These are phyloP conservation scores for Triops longicaudatus DNA, from an alignment of 1,140 invertebrate species.

Conservation along the genomic window DNA sequence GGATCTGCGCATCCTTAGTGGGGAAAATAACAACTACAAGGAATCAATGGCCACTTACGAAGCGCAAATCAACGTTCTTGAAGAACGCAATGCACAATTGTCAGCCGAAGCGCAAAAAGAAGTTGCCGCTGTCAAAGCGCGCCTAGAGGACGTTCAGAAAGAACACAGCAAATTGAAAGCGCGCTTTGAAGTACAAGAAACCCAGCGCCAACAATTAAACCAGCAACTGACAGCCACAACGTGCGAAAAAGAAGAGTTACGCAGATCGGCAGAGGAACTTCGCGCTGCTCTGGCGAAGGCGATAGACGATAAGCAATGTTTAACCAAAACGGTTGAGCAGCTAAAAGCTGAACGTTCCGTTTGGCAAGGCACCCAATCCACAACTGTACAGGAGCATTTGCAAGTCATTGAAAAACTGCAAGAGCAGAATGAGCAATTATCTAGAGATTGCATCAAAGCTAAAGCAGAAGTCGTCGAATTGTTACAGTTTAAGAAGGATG, in stretches of 20 bases:
- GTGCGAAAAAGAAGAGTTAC: neutral
- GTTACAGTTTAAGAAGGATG: neutral
- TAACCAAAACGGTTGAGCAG: neutral
- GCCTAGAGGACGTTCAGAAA: neutral
- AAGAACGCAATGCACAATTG: neutral
- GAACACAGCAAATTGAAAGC: neutral
- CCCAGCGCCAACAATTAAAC: neutral
- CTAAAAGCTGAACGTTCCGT: neutral
- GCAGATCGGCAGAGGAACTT: neutral
- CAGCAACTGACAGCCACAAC: neutral
- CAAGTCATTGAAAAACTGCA: slow-evolving; percentile 3
- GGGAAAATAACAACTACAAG: neutral
- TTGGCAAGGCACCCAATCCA: neutral
- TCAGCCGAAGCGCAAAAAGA: neutral
- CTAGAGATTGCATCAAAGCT: neutral
- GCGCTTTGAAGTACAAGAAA: neutral
- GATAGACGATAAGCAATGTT: neutral
- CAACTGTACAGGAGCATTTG: neutral
- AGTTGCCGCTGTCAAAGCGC: neutral
- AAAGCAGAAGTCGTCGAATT: neutral
- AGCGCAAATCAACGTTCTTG: neutral
- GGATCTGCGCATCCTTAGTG: neutral
- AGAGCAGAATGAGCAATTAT: neutral
- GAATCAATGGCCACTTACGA: neutral
- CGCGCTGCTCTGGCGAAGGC: neutral